Conservation (phyloP, 2,113 vertebrate genomes). For the Dasyprocta punctata region DNA sequence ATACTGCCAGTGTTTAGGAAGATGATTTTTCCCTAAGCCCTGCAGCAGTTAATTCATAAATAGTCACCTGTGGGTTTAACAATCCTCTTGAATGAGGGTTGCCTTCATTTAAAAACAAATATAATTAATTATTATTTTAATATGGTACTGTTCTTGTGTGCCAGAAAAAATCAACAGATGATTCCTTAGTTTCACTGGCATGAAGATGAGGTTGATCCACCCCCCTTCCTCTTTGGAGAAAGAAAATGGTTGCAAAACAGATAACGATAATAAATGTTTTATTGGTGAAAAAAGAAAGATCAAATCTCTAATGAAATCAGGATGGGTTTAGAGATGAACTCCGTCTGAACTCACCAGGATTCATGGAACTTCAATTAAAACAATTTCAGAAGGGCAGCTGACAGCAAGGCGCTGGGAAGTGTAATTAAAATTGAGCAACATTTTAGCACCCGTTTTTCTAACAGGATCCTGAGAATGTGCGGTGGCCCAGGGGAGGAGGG, state of each 20-base stretch:
- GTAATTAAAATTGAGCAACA: conserved; percentile 86
- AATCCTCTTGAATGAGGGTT: neutral
- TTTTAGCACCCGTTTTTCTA: conserved; percentile 79
- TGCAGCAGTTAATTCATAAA: neutral
- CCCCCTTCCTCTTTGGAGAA: conserved; percentile 46
- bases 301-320: conserved; percentile 89
- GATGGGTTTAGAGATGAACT: conserved; percentile 88
- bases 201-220: conserved; percentile 38
- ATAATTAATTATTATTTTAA: neutral
- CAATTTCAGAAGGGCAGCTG: conserved; percentile 85
- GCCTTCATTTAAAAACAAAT: conserved; percentile 31
- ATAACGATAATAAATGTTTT: conserved; percentile 85
- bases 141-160: neutral
- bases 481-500: neutral
- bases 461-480: neutral
- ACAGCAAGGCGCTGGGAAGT: conserved; percentile 83
- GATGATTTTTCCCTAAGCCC: neutral
- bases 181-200: conserved; percentile 54
- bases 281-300: conserved; percentile 87
- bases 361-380: conserved; percentile 89
- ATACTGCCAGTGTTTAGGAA: neutral
- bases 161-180: conserved; percentile 65
- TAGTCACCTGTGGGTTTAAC: neutral
- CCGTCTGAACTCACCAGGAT: conserved; percentile 87
- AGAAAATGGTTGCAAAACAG: conserved; percentile 77